phyloP scores from a whole-genome alignment of 2,888 invertebrate genomes.

The Gymnocheta viridis region DNA sequence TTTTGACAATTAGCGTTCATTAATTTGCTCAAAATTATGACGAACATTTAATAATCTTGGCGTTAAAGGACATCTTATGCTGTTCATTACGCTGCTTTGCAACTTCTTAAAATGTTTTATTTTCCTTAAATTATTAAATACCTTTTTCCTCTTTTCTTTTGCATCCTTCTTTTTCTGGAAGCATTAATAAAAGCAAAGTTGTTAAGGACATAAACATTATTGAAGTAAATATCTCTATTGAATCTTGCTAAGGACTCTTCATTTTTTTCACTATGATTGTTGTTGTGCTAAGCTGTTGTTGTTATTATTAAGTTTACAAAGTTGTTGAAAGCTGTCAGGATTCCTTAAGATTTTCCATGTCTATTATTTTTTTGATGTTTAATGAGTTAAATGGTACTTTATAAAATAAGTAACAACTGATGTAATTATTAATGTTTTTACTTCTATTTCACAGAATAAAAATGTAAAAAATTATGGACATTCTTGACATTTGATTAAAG shows the following conservation, averaged over 20 bases:
- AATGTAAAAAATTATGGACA: neutral
- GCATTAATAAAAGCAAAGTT: conserved; percentile 32
- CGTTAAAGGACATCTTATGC: conserved; percentile 5
- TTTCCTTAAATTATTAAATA: neutral
- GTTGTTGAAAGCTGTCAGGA: conserved; percentile 53
- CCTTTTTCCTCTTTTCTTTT: neutral
- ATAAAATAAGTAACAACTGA: conserved; percentile 52
- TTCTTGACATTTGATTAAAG: conserved; percentile 5
- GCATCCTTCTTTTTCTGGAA: neutral
- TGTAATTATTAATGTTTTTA: conserved; percentile 46
- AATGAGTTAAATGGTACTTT: conserved; percentile 61
- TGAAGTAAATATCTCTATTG: neutral
- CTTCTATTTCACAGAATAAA: neutral
- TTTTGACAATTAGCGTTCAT: conserved; percentile 46
- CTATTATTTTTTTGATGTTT: conserved; percentile 25
- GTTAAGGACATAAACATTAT: conserved; percentile 37
- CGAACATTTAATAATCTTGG: conserved; percentile 22
- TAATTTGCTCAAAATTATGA: conserved; percentile 39
- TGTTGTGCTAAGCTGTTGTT: conserved; percentile 30
- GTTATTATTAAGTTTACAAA: conserved; percentile 49
- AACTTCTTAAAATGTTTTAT: conserved; percentile 4
- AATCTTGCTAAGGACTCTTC: conserved; percentile 9
- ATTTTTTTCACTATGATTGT: neutral
- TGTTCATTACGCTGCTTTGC: neutral
- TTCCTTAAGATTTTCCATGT: conserved; percentile 14